A percentile compares a stretch with the other conserved stretches of the same genome.
Evolutionary conservation across 2,797 vertebrate genomes (phyloP).

Genomic region (Labroides dimidiatus): DNA sequence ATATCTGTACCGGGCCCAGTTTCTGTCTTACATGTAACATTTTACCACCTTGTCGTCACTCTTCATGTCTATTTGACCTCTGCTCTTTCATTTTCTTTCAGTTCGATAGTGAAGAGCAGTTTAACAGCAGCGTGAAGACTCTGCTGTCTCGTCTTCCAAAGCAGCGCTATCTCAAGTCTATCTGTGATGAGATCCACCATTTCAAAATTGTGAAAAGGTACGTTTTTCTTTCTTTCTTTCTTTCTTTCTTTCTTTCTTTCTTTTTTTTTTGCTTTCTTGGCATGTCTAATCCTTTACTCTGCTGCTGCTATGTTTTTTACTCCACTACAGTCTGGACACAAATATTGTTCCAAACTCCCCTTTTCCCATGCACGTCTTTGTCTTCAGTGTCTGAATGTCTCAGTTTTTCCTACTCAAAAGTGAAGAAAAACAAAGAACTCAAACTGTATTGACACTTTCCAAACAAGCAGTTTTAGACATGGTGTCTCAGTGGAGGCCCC

Average conservation of each 20-base stretch:
- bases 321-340: background rate
- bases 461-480: background rate
- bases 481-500: conserved; percentile 14
- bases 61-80: background rate
- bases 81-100: conserved; percentile 53
- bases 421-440: conserved; percentile 16
- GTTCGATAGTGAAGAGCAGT: conserved; percentile 91
- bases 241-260: no score
- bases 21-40: background rate
- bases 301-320: background rate
- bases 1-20: conserved; percentile 9
- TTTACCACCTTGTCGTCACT: background rate
- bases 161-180: conserved; percentile 93
- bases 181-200: conserved; percentile 95
- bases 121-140: conserved; percentile 92
- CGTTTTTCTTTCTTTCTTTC: background rate
- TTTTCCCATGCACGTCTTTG: background rate
- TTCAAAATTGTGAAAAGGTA: conserved; percentile 90
- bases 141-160: conserved; percentile 92
- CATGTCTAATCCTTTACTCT: background rate
- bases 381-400: background rate
- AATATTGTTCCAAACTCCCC: background rate
- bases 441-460: conserved; percentile 10
- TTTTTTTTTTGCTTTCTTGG: no score
- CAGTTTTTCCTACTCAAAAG: background rate